These are phyloP conservation scores for Acanthosepion lycidas DNA, from an alignment of 2,888 invertebrate genomes.

Conservation along the genomic window DNA sequence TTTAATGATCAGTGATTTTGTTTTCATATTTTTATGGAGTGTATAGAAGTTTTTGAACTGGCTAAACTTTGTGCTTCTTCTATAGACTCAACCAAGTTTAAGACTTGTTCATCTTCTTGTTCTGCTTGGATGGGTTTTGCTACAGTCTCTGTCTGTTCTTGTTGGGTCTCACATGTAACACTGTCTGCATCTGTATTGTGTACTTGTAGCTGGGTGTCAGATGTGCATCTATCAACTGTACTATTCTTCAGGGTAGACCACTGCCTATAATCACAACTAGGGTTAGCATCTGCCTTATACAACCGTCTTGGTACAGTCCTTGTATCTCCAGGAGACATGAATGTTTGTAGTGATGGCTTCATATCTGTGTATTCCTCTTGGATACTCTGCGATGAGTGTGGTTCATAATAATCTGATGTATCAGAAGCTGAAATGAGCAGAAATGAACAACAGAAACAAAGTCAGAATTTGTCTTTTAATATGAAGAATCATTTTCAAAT, in stretches of 20 bases:
- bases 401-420: neutral
- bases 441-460: too few relatives aligned
- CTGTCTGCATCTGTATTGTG: neutral
- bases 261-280: neutral
- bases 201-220: neutral
- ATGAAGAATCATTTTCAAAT: too few relatives aligned
- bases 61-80: neutral
- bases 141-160: neutral
- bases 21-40: neutral
- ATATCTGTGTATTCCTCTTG: neutral
- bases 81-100: neutral
- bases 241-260: neutral
- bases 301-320: neutral
- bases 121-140: neutral
- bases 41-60: neutral
- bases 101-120: neutral
- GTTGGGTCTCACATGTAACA: neutral
- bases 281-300: neutral
- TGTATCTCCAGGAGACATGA: neutral
- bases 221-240: neutral
- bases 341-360: neutral
- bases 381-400: neutral
- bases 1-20: neutral
- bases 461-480: too few relatives aligned
- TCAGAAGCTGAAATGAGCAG: neutral